Evolutionary conservation across 2,888 invertebrate species (phyloP).

Genomic region (Drosophila borborema): DNA sequence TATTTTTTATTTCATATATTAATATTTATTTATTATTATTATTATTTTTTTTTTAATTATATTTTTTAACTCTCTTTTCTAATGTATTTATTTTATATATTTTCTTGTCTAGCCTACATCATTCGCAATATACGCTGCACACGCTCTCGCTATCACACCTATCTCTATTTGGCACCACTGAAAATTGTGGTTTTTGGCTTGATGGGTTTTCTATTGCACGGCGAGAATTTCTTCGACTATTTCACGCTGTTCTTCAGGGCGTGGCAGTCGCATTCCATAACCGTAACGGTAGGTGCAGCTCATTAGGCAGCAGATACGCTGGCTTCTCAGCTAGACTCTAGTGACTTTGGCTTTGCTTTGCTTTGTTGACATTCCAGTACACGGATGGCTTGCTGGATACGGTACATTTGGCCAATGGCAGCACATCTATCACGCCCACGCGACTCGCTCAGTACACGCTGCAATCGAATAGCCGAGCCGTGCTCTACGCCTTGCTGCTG

Average conservation of each 20-base stretch:
- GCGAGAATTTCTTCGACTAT: constrained; percentile 73
- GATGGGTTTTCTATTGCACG: constrained; percentile 87
- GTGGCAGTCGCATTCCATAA: constrained; percentile 86
- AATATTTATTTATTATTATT: not conserved
- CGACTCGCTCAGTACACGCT: constrained; percentile 58
- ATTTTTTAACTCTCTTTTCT: not conserved
- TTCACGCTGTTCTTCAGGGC: constrained; percentile 86
- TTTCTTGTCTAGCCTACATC: constrained; percentile 70
- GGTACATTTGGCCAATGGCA: constrained; percentile 41
- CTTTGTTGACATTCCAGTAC: constrained; percentile 42
- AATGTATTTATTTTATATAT: not conserved
- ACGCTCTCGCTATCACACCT: constrained; percentile 89
- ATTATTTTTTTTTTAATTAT: not conserved
- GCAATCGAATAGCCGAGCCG: constrained; percentile 73
- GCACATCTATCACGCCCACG: constrained; percentile 36
- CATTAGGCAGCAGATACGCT: constrained; percentile 8
- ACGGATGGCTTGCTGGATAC: constrained; percentile 31
- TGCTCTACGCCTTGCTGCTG: constrained; percentile 88
- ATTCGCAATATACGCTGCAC: constrained; percentile 86
- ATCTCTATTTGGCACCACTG: constrained; percentile 90
- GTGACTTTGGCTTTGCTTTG: not conserved
- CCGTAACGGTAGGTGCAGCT: constrained; percentile 85
- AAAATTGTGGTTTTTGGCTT: constrained; percentile 91
- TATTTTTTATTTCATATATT: no score
- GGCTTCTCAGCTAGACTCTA: not conserved